These are phyloP conservation scores for Lemur catta DNA, from an alignment of 2,797 vertebrate species.

Conservation along the genomic window DNA sequence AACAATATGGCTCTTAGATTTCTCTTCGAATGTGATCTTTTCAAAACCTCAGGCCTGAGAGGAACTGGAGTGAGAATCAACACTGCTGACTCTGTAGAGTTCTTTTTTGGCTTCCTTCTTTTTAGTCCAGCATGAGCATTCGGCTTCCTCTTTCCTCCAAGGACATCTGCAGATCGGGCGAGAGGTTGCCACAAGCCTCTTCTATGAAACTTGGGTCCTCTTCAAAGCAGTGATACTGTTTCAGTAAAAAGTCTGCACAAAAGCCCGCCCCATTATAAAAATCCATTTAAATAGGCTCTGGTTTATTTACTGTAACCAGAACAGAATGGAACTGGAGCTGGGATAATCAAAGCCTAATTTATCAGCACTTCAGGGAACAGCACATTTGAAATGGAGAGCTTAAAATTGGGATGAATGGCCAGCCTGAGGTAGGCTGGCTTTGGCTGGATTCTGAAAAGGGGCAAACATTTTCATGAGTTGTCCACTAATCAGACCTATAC, in stretches of 20 bases:
- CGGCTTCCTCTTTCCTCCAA: neutral
- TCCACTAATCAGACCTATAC: neutral
- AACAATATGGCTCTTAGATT: neutral
- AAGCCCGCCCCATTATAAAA: neutral
- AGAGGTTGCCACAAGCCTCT: neutral
- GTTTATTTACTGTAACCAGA: constrained; percentile 28
- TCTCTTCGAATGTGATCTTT: neutral
- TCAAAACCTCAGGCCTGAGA: neutral
- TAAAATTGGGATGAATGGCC: neutral
- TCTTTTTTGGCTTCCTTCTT: neutral
- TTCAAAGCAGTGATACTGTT: neutral
- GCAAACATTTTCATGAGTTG: neutral
- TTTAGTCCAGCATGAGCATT: neutral
- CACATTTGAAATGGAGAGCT: neutral
- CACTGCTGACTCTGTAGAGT: neutral
- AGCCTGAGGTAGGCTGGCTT: neutral
- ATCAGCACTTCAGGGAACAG: neutral
- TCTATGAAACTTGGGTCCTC: neutral
- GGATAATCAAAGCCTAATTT: constrained; percentile 18
- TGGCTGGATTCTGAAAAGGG: neutral
- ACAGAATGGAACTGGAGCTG: neutral
- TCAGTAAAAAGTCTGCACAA: neutral
- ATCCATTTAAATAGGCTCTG: neutral
- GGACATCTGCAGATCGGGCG: neutral
- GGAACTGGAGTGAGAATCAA: neutral